Percentiles rank a stretch among this genome's conserved stretches.
These are phyloP conservation scores for Amphipyra berbera DNA, from an alignment of 2,888 invertebrate species.

Conservation along the genomic window DNA sequence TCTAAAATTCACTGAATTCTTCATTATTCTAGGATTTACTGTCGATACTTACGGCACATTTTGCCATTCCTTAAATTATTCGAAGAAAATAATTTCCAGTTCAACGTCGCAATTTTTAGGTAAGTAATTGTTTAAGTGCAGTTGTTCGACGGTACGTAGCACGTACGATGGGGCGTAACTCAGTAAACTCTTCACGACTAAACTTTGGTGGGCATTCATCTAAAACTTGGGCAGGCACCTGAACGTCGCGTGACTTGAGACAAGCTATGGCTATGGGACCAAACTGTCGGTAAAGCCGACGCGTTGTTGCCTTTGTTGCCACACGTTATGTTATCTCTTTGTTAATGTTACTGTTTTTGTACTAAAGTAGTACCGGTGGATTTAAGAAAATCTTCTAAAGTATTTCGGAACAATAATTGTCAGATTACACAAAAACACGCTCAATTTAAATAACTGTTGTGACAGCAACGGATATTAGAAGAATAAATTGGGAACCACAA, in stretches of 20 bases:
- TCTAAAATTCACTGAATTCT: too few species aligned
- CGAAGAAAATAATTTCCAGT: conserved; percentile 4
- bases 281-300: conserved; percentile 43
- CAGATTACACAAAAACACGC: conserved; percentile 3
- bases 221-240: conserved; percentile 81
- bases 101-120: conserved; percentile 4
- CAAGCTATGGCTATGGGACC: conserved; percentile 53
- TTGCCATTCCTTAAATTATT: not conserved
- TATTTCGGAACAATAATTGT: not conserved
- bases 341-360: conserved; percentile 41
- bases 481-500: conserved; percentile 13
- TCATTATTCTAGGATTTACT: too few species aligned
- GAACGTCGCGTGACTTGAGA: conserved; percentile 71
- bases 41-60: not conserved
- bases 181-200: conserved; percentile 72
- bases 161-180: conserved; percentile 71
- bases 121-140: conserved; percentile 66
- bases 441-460: conserved; percentile 31
- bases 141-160: conserved; percentile 62
- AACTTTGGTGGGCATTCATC: conserved; percentile 82
- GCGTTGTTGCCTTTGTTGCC: conserved; percentile 32
- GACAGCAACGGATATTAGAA: conserved; percentile 17
- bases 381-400: not conserved
- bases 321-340: conserved; percentile 46
- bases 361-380: conserved; percentile 8